Conservation (phyloP, 2,113 vertebrate species). For the Balaeniceps rex region DNA sequence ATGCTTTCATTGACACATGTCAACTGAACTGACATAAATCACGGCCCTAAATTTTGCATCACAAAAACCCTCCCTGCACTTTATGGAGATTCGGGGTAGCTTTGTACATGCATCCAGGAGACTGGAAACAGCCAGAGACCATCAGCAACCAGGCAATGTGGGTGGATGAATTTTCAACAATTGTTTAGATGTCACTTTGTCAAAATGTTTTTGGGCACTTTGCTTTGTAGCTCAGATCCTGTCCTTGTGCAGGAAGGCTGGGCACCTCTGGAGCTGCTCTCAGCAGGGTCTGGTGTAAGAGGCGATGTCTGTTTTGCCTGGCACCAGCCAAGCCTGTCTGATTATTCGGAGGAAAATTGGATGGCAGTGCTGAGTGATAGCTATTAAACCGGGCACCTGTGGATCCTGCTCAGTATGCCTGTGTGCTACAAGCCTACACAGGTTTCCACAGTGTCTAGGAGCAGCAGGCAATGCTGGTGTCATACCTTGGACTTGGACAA, state of each 20-base stretch:
- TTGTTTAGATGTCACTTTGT: background rate
- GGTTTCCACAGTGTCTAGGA: background rate
- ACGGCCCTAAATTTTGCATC: background rate
- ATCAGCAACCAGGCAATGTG: accelerated
- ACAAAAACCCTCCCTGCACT: background rate
- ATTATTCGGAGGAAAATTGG: background rate
- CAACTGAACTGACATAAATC: background rate
- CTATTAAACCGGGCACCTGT: conserved; percentile 9
- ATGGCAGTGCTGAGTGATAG: background rate
- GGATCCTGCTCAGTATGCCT: background rate
- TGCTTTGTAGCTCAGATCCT: background rate
- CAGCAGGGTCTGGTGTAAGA: background rate
- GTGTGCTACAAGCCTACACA: conserved; percentile 27
- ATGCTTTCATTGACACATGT: background rate
- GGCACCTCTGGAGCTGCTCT: background rate
- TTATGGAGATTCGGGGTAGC: background rate
- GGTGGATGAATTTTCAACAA: background rate
- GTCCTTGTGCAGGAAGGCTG: background rate
- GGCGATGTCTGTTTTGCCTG: background rate
- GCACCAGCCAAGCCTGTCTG: background rate
- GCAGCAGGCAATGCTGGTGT: background rate
- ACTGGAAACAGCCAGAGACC: background rate
- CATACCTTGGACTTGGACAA: background rate
- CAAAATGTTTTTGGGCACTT: background rate
- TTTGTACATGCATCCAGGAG: background rate